phyloP scores from a whole-genome alignment of 2,797 vertebrate species.

The Mastacembelus armatus region DNA sequence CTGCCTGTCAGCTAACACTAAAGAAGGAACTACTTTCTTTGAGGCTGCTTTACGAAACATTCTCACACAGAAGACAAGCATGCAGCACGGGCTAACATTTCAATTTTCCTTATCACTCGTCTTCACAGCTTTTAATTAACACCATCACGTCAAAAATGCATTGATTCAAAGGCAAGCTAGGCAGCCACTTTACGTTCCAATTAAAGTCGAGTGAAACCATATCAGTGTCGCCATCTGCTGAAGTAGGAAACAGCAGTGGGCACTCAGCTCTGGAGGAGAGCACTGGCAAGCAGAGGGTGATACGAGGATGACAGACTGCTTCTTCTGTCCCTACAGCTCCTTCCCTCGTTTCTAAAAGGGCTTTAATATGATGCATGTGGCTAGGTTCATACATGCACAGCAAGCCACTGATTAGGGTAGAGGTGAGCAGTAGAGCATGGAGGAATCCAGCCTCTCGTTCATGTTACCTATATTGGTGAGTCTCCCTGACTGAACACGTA shows the following conservation, averaged over 20 bases:
- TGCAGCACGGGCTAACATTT: slow-evolving; percentile 41
- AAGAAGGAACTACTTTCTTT: slow-evolving; percentile 14
- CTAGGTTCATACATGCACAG: slow-evolving; percentile 45
- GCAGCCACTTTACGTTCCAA: slow-evolving; percentile 67
- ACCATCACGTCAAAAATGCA: slow-evolving; percentile 58
- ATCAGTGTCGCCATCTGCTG: slow-evolving; percentile 72
- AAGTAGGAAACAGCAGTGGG: slow-evolving; percentile 46
- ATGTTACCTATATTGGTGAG: not conserved
- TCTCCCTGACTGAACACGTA: slow-evolving; percentile 14
- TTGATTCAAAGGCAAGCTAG: slow-evolving; percentile 62
- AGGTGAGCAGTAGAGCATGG: slow-evolving; percentile 22
- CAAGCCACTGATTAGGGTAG: slow-evolving; percentile 35
- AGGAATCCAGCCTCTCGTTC: slow-evolving; percentile 18
- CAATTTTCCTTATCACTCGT: slow-evolving; percentile 63
- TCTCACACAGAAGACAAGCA: slow-evolving; percentile 31
- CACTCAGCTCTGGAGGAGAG: slow-evolving; percentile 26
- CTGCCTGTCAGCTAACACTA: not conserved
- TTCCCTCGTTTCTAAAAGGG: slow-evolving; percentile 11
- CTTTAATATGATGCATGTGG: slow-evolving; percentile 44
- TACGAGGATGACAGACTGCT: slow-evolving; percentile 42
- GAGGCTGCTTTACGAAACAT: slow-evolving; percentile 3
- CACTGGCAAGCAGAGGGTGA: slow-evolving; percentile 19
- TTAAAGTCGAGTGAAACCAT: slow-evolving; percentile 67
- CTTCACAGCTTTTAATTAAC: slow-evolving; percentile 76
- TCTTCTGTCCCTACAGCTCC: slow-evolving; percentile 32